Conservation (phyloP, 2,113 vertebrate genomes). For the pig (Sus scrofa) region DNA sequence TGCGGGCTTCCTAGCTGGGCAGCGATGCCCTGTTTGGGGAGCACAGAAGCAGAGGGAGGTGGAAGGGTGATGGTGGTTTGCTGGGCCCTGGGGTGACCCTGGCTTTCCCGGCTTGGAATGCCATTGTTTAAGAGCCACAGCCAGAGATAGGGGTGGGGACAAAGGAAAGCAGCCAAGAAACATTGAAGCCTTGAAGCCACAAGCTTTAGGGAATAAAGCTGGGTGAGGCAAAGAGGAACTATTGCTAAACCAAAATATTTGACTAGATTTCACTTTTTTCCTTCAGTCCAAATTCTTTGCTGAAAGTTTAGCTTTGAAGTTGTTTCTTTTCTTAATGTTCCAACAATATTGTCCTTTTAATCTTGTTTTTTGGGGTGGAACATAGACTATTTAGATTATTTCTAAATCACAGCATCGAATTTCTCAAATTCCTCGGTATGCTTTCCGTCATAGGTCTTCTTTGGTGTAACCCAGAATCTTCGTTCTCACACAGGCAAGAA, state of each 20-base stretch:
- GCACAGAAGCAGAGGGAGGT: constrained; percentile 12
- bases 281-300: constrained; percentile 68
- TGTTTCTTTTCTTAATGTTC: constrained; percentile 79
- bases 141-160: constrained; percentile 46
- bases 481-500: constrained; percentile 42
- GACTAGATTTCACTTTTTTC: constrained; percentile 78
- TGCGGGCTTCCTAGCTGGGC: background rate
- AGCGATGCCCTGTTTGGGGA: fast-evolving
- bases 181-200: constrained; percentile 82
- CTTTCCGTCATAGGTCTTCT: background rate
- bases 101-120: constrained; percentile 58
- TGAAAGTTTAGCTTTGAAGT: constrained; percentile 84
- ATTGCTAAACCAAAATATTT: constrained; percentile 78
- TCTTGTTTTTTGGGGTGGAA: constrained; percentile 78
- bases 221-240: constrained; percentile 70
- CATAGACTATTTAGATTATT: constrained; percentile 73
- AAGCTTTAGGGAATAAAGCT: constrained; percentile 54
- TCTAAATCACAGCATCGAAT: constrained; percentile 80
- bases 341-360: constrained; percentile 83
- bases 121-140: constrained; percentile 49
- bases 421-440: constrained; percentile 69
- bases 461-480: constrained; percentile 20
- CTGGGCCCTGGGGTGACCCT: constrained; percentile 72
- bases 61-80: background rate
- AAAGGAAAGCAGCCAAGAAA: constrained; percentile 78